Evolutionary conservation across 2,797 vertebrate genomes (phyloP), one percentile per base, ranked within the genome.

Genomic region (Parambassis ranga): DNA sequence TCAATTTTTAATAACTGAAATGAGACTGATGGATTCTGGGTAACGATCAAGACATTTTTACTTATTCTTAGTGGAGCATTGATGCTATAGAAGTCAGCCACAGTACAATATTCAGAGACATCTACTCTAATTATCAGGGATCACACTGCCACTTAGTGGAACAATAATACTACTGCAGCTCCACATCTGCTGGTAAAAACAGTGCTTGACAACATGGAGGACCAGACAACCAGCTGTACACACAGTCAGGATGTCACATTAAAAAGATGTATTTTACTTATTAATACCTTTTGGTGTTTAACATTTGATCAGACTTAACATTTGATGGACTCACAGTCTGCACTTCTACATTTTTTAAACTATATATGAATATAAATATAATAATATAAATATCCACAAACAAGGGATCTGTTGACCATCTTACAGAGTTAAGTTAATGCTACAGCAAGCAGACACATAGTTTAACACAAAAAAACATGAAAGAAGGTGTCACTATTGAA

Each of bases 101-200:
- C 7, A 18, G 10, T 18, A 42, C n/a, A 28, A 2, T 9, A 13
- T 14, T 44, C 6, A 20, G 9, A 7, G 31, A 14, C 2, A 13
- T 15, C 24, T 13, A 9, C 11, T 22, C 23, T 23, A 9, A 31
- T 62, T 62, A 3, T 63, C 30, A 47, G 48, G 67, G 31, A 20
- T 30, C 37, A 71, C 47, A 77, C 71, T 84, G 78, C 58, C 73
- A 43, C 74, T 22, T 41, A 48, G 79, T 84, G 88, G 75, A 0
- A 1, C 36, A 16, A 16, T 6, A 6, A 7, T 14, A n/a, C 7
- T 55, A 66, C 53, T 84, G 51, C 87, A 83, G 39, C 39, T 48
- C 1, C 36, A 7, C 5, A 18, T 24, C 6, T 28, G 41, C 13
- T 23, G 18, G 27, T 16, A 22, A 14, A 26, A 20, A 22, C 1